Evolutionary conservation across 2,888 invertebrate genomes (phyloP).

Genomic region (Apantesis nais): DNA sequence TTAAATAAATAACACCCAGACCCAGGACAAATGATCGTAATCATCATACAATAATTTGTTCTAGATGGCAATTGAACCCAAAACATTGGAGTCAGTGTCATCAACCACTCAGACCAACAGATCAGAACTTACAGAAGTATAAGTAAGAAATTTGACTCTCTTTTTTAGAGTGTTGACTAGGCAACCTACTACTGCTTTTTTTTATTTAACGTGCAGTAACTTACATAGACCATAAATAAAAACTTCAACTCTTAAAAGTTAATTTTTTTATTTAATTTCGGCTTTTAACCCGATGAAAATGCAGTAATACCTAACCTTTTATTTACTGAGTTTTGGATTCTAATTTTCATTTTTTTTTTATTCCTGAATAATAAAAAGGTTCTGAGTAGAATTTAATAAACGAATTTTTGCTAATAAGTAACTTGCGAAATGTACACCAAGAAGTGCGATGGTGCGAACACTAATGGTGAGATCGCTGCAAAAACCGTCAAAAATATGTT

Average conservation of each 20-base stretch:
- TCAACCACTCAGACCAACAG: not conserved
- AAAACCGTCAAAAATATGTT: not conserved
- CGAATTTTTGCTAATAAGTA: not conserved
- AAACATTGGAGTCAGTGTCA: not conserved
- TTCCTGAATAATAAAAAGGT: no score
- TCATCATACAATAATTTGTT: not conserved
- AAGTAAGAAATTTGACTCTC: not conserved
- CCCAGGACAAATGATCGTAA: not conserved
- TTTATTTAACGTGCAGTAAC: not conserved
- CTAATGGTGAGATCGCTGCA: not conserved
- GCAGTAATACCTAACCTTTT: no score
- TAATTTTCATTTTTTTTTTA: not conserved
- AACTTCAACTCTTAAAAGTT: not conserved
- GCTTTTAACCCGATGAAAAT: no score
- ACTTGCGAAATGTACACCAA: not conserved
- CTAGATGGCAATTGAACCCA: not conserved
- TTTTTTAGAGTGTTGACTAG: not conserved
- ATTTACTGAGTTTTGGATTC: no score
- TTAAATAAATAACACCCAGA: not conserved
- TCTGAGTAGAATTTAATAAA: not conserved
- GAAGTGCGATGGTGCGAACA: no score
- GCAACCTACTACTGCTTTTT: not conserved
- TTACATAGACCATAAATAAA: not conserved
- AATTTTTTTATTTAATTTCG: no score
- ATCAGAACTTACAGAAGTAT: no score